Percentiles rank a stretch among this genome's conserved stretches.
phyloP scores from a whole-genome alignment of 2,797 vertebrate genomes.

The Hyperoplus immaculatus region DNA sequence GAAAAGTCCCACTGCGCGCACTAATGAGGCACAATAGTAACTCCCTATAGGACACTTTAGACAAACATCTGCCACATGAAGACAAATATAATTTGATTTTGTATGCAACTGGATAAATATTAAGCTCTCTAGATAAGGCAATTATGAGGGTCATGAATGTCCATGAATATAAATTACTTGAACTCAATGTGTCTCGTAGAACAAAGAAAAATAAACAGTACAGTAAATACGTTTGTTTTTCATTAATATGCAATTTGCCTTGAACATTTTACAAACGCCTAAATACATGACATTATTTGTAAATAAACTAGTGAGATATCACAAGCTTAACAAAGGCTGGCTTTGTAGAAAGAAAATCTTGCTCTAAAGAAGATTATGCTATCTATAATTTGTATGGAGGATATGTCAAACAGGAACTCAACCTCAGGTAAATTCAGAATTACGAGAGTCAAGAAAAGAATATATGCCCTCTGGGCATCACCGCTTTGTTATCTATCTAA shows the following conservation, averaged over 20 bases:
- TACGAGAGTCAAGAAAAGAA: slow-evolving; percentile 20
- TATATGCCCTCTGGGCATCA: slow-evolving; percentile 12
- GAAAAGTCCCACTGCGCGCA: no score
- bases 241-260: slow-evolving; percentile 9
- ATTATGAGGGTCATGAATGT: slow-evolving; percentile 61
- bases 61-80: slow-evolving; percentile 50
- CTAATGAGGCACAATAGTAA: no score
- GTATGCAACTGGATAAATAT: slow-evolving; percentile 68
- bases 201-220: slow-evolving; percentile 35
- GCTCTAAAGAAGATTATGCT: slow-evolving; percentile 24
- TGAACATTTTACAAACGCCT: neutral
- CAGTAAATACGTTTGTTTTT: slow-evolving; percentile 2
- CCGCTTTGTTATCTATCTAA: slow-evolving; percentile 22
- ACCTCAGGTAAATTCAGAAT: slow-evolving; percentile 34
- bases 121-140: slow-evolving; percentile 63
- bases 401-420: slow-evolving; percentile 32
- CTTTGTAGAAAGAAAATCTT: neutral
- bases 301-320: neutral
- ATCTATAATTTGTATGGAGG: slow-evolving; percentile 35
- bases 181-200: slow-evolving; percentile 27
- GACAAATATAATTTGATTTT: slow-evolving; percentile 70
- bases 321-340: neutral
- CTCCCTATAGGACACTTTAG: neutral
- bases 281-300: neutral
- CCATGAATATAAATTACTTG: slow-evolving; percentile 72